Conservation (phyloP, 2,113 vertebrate genomes). For the Cavia aperea region DNA sequence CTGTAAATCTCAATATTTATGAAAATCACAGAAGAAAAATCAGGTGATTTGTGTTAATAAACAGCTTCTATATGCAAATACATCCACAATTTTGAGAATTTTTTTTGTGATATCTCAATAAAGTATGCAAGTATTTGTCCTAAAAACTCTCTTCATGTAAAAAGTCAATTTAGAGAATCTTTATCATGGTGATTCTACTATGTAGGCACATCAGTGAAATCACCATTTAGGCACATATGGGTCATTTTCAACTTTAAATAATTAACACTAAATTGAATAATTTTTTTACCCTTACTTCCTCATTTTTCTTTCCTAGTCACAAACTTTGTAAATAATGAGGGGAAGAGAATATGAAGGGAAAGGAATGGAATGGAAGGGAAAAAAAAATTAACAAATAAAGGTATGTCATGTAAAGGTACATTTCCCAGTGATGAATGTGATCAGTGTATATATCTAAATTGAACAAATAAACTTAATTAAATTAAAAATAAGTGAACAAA, state of each 20-base stretch:
- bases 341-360: not conserved
- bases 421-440: not conserved
- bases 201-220: too few species aligned
- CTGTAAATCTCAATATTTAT: not conserved
- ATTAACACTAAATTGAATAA: not conserved
- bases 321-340: not conserved
- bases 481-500: not conserved
- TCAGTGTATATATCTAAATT: not conserved
- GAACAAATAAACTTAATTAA: not conserved
- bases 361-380: not conserved
- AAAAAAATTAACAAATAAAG: not conserved
- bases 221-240: not conserved
- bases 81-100: not conserved
- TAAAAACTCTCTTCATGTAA: not conserved
- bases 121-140: not conserved
- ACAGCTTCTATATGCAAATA: not conserved
- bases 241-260: not conserved
- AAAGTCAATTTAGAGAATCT: not conserved
- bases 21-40: not conserved
- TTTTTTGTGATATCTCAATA: not conserved
- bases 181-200: not conserved
- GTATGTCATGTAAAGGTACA: not conserved
- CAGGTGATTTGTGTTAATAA: not conserved
- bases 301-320: too few species aligned
- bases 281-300: not conserved